Evolutionary conservation across 2,888 invertebrate species (phyloP).

Genomic region (Hypercompe scribonia): DNA sequence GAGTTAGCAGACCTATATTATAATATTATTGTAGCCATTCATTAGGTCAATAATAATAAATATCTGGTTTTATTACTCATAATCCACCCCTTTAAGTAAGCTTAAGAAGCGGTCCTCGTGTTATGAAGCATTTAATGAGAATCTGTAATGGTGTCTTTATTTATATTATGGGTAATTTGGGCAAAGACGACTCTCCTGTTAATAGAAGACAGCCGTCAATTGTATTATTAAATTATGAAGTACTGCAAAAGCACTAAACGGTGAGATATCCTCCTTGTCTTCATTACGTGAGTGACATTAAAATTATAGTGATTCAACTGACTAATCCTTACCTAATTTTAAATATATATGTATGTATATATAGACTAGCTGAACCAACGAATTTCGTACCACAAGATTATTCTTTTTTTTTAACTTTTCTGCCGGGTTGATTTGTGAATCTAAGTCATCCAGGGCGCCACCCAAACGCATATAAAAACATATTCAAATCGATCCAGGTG

Average conservation of each 20-base stretch:
- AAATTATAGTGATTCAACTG: too few relatives aligned
- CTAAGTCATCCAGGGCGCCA: too few relatives aligned
- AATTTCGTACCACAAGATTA: too few relatives aligned
- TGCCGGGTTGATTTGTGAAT: too few relatives aligned
- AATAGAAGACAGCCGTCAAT: background rate
- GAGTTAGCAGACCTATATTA: background rate
- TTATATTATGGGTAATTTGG: conserved; percentile 10
- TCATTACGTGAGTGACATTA: background rate
- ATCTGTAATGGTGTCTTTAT: conserved; percentile 19
- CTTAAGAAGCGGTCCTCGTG: conserved; percentile 10
- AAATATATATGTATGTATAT: too few relatives aligned
- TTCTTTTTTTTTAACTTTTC: too few relatives aligned
- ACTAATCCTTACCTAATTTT: too few relatives aligned
- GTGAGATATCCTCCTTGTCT: background rate
- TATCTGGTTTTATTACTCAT: conserved; percentile 35
- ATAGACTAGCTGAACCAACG: too few relatives aligned
- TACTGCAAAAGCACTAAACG: background rate
- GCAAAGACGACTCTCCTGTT: background rate
- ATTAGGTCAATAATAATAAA: conserved; percentile 14
- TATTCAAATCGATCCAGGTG: too few relatives aligned
- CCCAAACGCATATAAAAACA: too few relatives aligned
- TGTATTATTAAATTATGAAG: background rate
- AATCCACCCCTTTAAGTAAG: conserved; percentile 22
- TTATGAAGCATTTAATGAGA: conserved; percentile 30
- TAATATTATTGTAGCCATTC: conserved; percentile 1